These are phyloP conservation scores for Perithous albicinctus DNA, from an alignment of 2,888 invertebrate genomes.

Conservation along the genomic window DNA sequence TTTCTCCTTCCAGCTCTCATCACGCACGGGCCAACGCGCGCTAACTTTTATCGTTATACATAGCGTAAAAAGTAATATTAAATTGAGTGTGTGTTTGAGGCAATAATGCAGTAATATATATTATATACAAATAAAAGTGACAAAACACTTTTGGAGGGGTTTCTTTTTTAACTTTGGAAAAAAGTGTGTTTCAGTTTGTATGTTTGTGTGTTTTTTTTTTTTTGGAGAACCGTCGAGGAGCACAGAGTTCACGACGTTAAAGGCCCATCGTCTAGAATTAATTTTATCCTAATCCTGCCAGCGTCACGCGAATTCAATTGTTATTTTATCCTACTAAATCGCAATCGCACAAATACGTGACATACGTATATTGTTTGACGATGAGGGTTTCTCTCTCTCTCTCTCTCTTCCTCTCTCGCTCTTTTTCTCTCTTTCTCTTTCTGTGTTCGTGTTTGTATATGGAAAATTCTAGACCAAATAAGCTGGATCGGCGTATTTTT, in stretches of 20 bases:
- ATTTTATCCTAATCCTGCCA: conserved; percentile 79
- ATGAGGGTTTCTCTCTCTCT: conserved; percentile 29
- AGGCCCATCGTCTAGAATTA: conserved; percentile 70
- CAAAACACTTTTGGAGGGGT: conserved; percentile 77
- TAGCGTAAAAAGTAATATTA: conserved; percentile 75
- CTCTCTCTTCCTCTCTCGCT: conserved; percentile 25
- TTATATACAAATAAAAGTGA: conserved; percentile 80
- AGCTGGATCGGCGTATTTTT: no score
- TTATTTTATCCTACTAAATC: conserved; percentile 66
- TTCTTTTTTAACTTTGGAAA: conserved; percentile 75
- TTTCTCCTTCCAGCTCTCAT: conserved; percentile 72
- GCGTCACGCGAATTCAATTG: conserved; percentile 72
- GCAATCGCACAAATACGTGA: conserved; percentile 39
- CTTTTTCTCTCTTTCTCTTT: conserved; percentile 24
- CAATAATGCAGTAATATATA: conserved; percentile 74
- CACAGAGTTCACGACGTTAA: conserved; percentile 77
- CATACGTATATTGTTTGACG: conserved; percentile 17
- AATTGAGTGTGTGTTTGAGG: conserved; percentile 76
- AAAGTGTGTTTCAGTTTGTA: conserved; percentile 54
- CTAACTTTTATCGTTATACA: conserved; percentile 72
- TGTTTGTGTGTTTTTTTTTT: conserved; percentile 37
- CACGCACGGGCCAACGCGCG: conserved; percentile 69
- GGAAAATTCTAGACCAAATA: no score
- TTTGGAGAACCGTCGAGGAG: conserved; percentile 76
- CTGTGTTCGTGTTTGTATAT: conserved; percentile 34